Percentiles rank a stretch among this genome's conserved stretches.
Evolutionary conservation across 2,888 invertebrate species (phyloP).

Genomic region (Eretmocerus hayati): DNA sequence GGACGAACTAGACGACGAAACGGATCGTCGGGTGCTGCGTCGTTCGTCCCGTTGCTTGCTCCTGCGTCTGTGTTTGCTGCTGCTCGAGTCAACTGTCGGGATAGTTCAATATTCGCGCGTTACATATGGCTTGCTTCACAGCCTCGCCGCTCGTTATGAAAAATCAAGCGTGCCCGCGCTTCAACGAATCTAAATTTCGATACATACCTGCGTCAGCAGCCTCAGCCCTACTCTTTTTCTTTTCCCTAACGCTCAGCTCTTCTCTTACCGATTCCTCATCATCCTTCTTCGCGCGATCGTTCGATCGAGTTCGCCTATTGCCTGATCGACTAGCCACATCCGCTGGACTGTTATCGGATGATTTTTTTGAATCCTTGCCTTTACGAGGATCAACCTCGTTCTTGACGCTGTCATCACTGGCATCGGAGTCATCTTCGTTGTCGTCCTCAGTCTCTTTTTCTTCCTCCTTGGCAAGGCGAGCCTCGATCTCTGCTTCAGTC

Average conservation of each 20-base stretch:
- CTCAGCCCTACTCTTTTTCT: slow-evolving; percentile 13
- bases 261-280: slow-evolving; percentile 9
- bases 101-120: too few species aligned
- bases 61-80: too few species aligned
- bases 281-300: too few species aligned
- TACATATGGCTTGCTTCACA: too few species aligned
- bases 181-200: too few species aligned
- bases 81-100: too few species aligned
- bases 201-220: slow-evolving; percentile 1
- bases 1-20: slow-evolving; percentile 13
- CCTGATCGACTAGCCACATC: background rate
- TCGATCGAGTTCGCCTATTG: too few species aligned
- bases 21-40: background rate
- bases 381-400: slow-evolving; percentile 3
- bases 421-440: slow-evolving; percentile 49
- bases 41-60: too few species aligned
- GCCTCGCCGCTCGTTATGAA: too few species aligned
- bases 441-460: slow-evolving; percentile 35
- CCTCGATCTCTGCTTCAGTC: slow-evolving; percentile 71
- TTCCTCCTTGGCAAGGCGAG: slow-evolving; percentile 59
- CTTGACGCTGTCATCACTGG: slow-evolving; percentile 31
- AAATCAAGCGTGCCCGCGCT: too few species aligned
- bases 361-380: background rate
- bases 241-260: slow-evolving; percentile 14
- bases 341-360: too few species aligned